phyloP scores from a whole-genome alignment of 2,888 invertebrate genomes.

The Cantharis rustica region DNA sequence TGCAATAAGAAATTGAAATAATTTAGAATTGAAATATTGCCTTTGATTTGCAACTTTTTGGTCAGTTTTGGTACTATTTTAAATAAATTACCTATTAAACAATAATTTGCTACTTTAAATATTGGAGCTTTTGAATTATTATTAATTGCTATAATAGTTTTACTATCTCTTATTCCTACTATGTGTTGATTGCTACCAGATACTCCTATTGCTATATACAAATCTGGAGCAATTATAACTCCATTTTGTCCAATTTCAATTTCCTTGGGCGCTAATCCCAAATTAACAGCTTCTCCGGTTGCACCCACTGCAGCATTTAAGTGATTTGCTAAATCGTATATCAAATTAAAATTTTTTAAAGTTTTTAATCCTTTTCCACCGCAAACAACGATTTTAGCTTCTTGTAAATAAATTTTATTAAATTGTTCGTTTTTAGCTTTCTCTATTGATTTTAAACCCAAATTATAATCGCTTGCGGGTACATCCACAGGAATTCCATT shows the following conservation, averaged over 20 bases:
- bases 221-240: conserved; percentile 95
- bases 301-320: conserved; percentile 94
- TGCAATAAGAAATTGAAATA: not conserved
- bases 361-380: conserved; percentile 92
- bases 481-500: not conserved
- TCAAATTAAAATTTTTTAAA: conserved; percentile 92
- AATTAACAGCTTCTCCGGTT: conserved; percentile 94
- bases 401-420: conserved; percentile 84
- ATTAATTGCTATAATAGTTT: conserved; percentile 96
- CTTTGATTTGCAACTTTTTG: not conserved
- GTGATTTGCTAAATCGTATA: conserved; percentile 92
- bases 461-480: not conserved
- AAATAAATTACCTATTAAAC: conserved; percentile 90
- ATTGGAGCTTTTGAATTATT: conserved; percentile 97
- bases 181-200: conserved; percentile 97
- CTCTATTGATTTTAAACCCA: not conserved
- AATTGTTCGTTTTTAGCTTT: not conserved
- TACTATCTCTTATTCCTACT: conserved; percentile 98
- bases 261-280: conserved; percentile 94
- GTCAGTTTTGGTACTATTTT: conserved; percentile 80
- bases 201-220: conserved; percentile 94
- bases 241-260: conserved; percentile 97
- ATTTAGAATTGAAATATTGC: not conserved
- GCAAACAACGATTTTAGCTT: conserved; percentile 83
- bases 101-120: conserved; percentile 88